Base-by-base conservation (phyloP, 2,888 invertebrate species). In the Hyposoter dolosus region DNA sequence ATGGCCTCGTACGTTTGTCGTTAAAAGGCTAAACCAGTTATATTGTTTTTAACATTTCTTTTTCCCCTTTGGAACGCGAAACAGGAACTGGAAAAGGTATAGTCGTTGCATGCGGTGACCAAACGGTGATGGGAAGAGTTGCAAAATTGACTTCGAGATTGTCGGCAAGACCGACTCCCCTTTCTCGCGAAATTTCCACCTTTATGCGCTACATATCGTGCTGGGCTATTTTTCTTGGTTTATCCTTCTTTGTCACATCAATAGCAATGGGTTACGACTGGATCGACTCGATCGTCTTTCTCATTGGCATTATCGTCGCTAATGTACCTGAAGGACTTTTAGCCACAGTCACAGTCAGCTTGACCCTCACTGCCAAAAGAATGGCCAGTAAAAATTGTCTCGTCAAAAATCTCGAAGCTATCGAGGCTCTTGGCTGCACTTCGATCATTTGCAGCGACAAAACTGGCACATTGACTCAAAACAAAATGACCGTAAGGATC, bases 381-480 rank as follows among this genome's bases (percentile, higher is more conserved):
- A 96, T 97, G 94, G 96, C 97, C 86, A 95, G 94, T 87, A 97
- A 97, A 94, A 97, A 97, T 92, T 97, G 97, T 92, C 94, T 97
- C 35, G 97, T 97, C n/a, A 97, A 97, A 95, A 96, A 97, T 90
- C 94, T 97, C 90, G 97, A 97, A 93, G 97, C 97, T 80, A 97
- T 97, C 40, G 97, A 97, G 93, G 97, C 97, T 1, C 94, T 97
- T 19, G 97, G 97, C 3, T 97, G 97, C 3, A 97, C 97, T 0
- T 97, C 97, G 0, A 97, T 97, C 90, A 97, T 97, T 92, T 97
- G 97, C 93, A 97, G 97, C 1, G 97, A 97, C 92, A 97, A 97
- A 94, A 97, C 97, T 19, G 97, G 97, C 40, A 97, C 97, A 10
- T 94, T 97, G 75, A 97, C 97, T 0, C 96, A 96, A 93, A 97